These are phyloP conservation scores for Monoplex corrugatus DNA, from an alignment of 2,888 invertebrate genomes.

Conservation along the genomic window DNA sequence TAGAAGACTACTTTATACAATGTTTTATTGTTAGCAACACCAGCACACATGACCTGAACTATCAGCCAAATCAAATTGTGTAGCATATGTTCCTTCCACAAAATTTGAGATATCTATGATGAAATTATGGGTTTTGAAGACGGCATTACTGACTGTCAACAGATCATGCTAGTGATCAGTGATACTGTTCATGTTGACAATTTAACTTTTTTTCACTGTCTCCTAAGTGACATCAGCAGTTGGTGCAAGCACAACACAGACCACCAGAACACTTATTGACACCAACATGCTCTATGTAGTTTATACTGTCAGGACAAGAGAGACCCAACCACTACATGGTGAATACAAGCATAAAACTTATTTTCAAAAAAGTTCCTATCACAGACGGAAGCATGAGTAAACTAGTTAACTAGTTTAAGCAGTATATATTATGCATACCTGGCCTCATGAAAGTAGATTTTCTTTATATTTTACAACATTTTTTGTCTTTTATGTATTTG, in stretches of 20 bases:
- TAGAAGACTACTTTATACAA: background rate
- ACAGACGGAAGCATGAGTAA: background rate
- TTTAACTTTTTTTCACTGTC: background rate
- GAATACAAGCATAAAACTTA: background rate
- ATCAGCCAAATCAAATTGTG: background rate
- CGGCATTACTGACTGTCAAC: background rate
- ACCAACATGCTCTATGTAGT: background rate
- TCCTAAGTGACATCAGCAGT: conserved; percentile 5
- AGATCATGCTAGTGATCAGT: background rate
- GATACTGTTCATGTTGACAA: background rate
- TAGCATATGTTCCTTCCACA: background rate
- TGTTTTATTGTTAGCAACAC: background rate
- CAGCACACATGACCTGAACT: background rate
- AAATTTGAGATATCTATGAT: background rate
- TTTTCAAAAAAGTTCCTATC: background rate
- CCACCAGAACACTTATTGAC: background rate
- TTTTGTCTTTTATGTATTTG: no score
- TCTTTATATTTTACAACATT: no score
- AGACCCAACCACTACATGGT: background rate
- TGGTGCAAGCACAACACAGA: background rate
- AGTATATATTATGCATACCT: conserved; percentile 5
- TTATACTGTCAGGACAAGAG: background rate
- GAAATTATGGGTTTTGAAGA: background rate
- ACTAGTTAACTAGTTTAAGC: background rate
- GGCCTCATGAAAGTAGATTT: no score